phyloP scores from a whole-genome alignment of 1,140 invertebrate species.

The Drosophila pachea region DNA sequence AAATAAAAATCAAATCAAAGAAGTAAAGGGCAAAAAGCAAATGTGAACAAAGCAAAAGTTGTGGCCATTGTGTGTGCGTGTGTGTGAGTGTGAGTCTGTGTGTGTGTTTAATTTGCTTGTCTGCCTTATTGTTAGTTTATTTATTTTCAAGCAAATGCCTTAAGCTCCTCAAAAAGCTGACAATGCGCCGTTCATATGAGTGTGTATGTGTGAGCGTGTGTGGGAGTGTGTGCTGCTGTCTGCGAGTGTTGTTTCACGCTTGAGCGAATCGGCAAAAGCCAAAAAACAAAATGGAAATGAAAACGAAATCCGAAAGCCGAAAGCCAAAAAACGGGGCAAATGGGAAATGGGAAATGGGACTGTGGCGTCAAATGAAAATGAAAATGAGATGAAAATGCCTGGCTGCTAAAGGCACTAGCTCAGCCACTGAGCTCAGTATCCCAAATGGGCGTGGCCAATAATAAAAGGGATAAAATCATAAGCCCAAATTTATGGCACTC shows the following conservation, averaged over 20 bases:
- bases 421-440: not conserved
- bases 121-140: constrained; percentile 48
- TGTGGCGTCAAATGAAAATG: constrained; percentile 24
- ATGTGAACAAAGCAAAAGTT: constrained; percentile 35
- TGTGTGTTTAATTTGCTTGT: constrained; percentile 50
- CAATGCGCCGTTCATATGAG: constrained; percentile 41
- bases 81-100: too few species aligned
- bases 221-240: constrained; percentile 35
- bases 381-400: constrained; percentile 45
- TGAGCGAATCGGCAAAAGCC: constrained; percentile 59
- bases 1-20: not conserved
- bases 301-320: constrained; percentile 49
- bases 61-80: constrained; percentile 43
- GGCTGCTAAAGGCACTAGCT: constrained; percentile 12
- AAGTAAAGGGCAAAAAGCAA: constrained; percentile 6
- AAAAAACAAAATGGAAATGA: constrained; percentile 41
- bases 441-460: constrained; percentile 30
- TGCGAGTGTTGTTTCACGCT: constrained; percentile 67
- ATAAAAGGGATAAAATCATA: constrained; percentile 75
- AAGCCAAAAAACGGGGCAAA: constrained; percentile 45
- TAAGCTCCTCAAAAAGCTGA: constrained; percentile 38
- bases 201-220: constrained; percentile 8
- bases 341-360: constrained; percentile 46
- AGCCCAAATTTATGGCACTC: constrained; percentile 74
- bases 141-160: constrained; percentile 43